Percentiles rank a stretch among this genome's conserved stretches.
phyloP scores from a whole-genome alignment of 2,113 vertebrate genomes.

The Marmota monax region DNA sequence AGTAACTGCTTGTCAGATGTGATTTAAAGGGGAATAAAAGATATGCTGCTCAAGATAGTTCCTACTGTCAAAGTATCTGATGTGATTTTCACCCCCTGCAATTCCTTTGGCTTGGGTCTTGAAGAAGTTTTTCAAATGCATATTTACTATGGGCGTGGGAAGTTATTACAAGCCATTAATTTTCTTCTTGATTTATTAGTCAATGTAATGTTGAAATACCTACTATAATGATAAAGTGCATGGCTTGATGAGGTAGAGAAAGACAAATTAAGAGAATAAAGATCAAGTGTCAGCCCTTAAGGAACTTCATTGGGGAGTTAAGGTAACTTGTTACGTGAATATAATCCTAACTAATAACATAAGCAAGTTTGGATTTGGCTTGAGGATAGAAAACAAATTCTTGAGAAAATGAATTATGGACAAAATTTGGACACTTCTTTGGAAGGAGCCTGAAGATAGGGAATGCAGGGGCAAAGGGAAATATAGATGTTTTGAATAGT shows the following conservation, averaged over 20 bases:
- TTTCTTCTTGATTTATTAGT: not conserved
- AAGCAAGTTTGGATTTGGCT: not conserved
- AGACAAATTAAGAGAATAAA: not conserved
- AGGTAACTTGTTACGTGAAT: not conserved
- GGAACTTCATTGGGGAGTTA: not conserved
- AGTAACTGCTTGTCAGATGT: not conserved
- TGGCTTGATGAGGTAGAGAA: not conserved
- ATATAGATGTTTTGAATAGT: not conserved
- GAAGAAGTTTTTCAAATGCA: not conserved
- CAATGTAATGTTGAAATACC: not conserved
- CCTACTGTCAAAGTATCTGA: not conserved
- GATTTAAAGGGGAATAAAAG: not conserved
- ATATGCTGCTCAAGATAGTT: not conserved
- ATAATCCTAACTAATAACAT: not conserved
- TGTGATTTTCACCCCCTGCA: not conserved
- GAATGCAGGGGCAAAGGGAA: not conserved
- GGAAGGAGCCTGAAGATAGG: not conserved
- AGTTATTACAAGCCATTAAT: not conserved
- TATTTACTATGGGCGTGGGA: not conserved
- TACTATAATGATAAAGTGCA: not conserved
- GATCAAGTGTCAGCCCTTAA: not conserved
- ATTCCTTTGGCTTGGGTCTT: not conserved
- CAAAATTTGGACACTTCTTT: not conserved
- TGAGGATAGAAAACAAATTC: not conserved
- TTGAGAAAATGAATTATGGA: not conserved